Evolutionary conservation across 2,113 vertebrate genomes (phyloP).

Genomic region (Atrichornis clamosus): DNA sequence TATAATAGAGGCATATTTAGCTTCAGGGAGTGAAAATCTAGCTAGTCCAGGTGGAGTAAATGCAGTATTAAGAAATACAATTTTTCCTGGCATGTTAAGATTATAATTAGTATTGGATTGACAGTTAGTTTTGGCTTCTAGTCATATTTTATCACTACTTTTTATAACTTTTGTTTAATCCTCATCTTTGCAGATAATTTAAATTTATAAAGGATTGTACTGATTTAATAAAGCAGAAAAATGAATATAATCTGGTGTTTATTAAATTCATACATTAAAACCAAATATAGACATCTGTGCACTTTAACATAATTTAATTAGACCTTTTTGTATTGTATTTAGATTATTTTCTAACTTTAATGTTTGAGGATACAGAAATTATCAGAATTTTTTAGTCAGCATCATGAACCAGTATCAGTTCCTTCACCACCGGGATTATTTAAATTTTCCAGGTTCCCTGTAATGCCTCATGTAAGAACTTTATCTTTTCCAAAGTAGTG

Average conservation of each 20-base stretch:
- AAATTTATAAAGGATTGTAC: background rate
- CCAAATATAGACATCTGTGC: background rate
- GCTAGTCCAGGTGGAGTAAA: background rate
- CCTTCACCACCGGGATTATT: background rate
- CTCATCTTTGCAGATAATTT: background rate
- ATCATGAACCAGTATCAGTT: background rate
- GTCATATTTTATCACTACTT: background rate
- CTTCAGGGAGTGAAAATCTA: background rate
- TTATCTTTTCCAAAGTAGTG: background rate
- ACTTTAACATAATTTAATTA: background rate
- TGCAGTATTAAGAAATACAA: background rate
- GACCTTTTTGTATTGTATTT: background rate
- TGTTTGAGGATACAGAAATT: background rate
- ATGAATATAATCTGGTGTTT: background rate
- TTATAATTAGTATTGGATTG: background rate
- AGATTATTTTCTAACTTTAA: background rate
- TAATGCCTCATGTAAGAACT: background rate
- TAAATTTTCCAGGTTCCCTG: background rate
- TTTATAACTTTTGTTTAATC: background rate
- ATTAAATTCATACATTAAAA: background rate
- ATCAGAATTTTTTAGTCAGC: background rate
- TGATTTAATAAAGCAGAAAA: background rate
- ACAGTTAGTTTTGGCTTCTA: background rate
- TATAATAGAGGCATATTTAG: background rate
- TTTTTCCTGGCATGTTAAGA: background rate